phyloP scores from a whole-genome alignment of 2,888 invertebrate genomes.

The Scaptomyza cyrtandrae region DNA sequence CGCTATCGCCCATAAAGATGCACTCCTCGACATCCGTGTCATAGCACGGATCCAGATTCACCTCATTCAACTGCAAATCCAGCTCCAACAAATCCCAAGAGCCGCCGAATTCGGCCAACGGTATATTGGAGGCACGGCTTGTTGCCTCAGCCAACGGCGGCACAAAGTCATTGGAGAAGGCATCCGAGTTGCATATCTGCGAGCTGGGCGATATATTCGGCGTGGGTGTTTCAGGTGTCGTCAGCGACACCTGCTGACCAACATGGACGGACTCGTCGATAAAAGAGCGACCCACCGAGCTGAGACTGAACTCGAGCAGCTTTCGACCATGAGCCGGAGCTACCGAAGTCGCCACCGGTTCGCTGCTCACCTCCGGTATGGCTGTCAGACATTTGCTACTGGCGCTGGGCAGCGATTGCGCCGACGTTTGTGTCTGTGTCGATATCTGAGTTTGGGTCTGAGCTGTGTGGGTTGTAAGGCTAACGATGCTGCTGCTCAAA shows the following conservation, averaged over 20 bases:
- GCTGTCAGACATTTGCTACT: conserved; percentile 83
- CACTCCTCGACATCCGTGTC: conserved; percentile 88
- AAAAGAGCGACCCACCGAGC: conserved; percentile 84
- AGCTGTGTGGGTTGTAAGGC: conserved; percentile 67
- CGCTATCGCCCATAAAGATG: conserved; percentile 86
- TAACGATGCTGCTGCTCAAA: conserved; percentile 80
- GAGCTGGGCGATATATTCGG: conserved; percentile 87
- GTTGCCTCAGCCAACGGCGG: conserved; percentile 36
- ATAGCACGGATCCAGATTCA: conserved; percentile 87
- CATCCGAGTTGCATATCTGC: conserved; percentile 85
- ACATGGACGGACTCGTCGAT: conserved; percentile 82
- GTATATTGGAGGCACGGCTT: conserved; percentile 57
- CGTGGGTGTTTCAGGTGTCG: conserved; percentile 88
- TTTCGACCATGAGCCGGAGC: conserved; percentile 57
- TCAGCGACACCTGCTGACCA: conserved; percentile 75
- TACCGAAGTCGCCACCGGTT: conserved; percentile 28
- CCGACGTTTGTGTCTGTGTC: conserved; percentile 38
- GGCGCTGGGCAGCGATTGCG: conserved; percentile 66
- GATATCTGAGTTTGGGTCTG: conserved; percentile 5
- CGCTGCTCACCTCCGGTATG: conserved; percentile 82
- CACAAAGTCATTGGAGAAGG: conserved; percentile 88
- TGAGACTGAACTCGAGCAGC: conserved; percentile 83
- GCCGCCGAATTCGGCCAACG: conserved; percentile 85
- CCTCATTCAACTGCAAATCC: conserved; percentile 87
- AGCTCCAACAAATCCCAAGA: conserved; percentile 88